A percentile compares a stretch with the other conserved stretches of the same genome.
Evolutionary conservation across 2,113 vertebrate species (phyloP).

Genomic region (Triplophysa tibetana): DNA sequence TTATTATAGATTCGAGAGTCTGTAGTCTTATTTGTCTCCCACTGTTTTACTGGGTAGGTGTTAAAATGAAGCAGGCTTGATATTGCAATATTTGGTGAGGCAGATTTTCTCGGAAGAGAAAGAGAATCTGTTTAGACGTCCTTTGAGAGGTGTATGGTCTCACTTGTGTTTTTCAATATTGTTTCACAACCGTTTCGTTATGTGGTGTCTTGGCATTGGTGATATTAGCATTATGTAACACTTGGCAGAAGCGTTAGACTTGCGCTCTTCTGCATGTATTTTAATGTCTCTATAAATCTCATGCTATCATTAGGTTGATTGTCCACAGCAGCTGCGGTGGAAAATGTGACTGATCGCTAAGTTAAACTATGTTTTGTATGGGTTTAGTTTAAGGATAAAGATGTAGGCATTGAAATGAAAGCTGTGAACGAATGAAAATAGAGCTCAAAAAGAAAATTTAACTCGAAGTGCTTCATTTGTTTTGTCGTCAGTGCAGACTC

Average conservation of each 20-base stretch:
- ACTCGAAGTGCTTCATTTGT: not conserved
- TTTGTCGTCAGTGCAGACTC: not conserved
- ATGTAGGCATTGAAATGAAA: not conserved
- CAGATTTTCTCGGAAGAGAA: constrained; percentile 40
- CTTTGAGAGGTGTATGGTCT: constrained; percentile 32
- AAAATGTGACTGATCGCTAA: not conserved
- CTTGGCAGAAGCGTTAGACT: not conserved
- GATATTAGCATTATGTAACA: constrained; percentile 24
- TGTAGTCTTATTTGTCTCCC: constrained; percentile 29
- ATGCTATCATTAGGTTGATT: not conserved
- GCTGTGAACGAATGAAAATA: not conserved
- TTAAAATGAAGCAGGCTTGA: constrained; percentile 13
- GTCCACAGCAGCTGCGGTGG: not conserved
- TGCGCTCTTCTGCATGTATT: not conserved
- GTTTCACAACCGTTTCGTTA: constrained; percentile 29
- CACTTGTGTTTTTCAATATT: constrained; percentile 37
- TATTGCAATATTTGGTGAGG: constrained; percentile 33
- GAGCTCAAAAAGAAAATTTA: no score
- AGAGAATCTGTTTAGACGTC: constrained; percentile 15
- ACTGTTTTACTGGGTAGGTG: constrained; percentile 42
- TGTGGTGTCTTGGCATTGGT: constrained; percentile 35
- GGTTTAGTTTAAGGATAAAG: not conserved
- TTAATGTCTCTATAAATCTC: not conserved
- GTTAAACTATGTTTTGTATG: not conserved
- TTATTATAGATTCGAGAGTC: constrained; percentile 34